Percentiles rank a stretch among this genome's conserved stretches.
Conservation (phyloP, 2,113 vertebrate genomes). For the Onychostoma macrolepis region DNA sequence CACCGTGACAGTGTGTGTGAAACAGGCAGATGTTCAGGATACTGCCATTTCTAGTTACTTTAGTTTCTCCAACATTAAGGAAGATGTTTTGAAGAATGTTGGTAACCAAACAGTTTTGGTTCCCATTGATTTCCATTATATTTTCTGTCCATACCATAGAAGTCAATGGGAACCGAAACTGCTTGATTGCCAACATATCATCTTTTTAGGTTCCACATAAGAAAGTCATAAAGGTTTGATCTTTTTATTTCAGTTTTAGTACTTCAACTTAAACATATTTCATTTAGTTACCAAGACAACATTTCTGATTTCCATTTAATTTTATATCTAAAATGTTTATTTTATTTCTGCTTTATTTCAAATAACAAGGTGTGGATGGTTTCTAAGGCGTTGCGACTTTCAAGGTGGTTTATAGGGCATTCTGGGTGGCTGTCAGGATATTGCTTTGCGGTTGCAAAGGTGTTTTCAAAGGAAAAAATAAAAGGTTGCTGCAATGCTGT, state of each 20-base stretch:
- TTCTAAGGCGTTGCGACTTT: not conserved
- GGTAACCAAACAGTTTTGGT: too few relatives aligned
- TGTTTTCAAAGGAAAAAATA: not conserved
- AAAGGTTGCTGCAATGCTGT: not conserved
- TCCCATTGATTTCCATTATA: too few relatives aligned
- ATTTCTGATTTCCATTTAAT: not conserved
- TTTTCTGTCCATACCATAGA: too few relatives aligned
- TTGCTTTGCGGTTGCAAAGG: not conserved
- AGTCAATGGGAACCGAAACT: too few relatives aligned
- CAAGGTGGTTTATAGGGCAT: not conserved
- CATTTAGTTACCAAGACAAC: not conserved
- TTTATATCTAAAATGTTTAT: not conserved
- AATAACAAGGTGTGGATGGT: not conserved
- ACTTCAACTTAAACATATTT: not conserved
- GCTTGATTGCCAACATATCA: too few relatives aligned
- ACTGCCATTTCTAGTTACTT: too few relatives aligned
- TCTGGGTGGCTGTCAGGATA: not conserved
- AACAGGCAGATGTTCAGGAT: slow-evolving; percentile 41
- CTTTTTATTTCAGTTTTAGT: not conserved
- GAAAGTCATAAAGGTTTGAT: too few relatives aligned
- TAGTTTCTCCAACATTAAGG: too few relatives aligned
- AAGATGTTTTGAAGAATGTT: too few relatives aligned
- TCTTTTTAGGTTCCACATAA: too few relatives aligned
- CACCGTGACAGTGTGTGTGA: too few relatives aligned
- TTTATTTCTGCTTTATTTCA: not conserved